Evolutionary conservation across 2,888 invertebrate genomes (phyloP), one percentile per base, ranked within the genome.

Genomic region (Nomada flava): DNA sequence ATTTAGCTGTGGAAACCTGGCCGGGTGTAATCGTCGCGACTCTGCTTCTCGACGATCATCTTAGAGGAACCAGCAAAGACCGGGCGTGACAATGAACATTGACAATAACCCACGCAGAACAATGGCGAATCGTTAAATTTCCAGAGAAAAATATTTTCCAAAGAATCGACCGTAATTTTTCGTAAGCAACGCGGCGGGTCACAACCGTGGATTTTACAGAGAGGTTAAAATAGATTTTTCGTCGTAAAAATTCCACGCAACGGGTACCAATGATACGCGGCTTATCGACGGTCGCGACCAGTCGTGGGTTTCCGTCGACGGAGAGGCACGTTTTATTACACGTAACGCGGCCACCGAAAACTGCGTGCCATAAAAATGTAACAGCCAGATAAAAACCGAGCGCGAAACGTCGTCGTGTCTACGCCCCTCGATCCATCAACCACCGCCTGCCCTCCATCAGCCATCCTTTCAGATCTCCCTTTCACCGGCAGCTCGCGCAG

Each of bases 391-490:
- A 76, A 69, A 85, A 78, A 78, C 53, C 42, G 55, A 63, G 59
- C 60, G 69, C 70, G 75, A 85, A 70, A 83, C 81, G 86, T 85
- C 86, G 85, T 81, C 72, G 71, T 52, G 44, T 10, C 13, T 70
- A n/a, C 71, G 62, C 62, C 13, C 70, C 73, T 62, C 77, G 79
- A 82, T 83, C 76, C 74, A 74, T 82, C 83, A 76, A 52, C 67
- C n/a, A 76, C 59, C 50, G 53, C 10, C 20, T 26, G 36, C 42
- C 52, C n/a, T 62, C 23, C 53, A 2, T 3, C 15, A 47, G 15
- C 15, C 15, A 47, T 10, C 9, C 13, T 2, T 13, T 29, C n/a
- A 26, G 53, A 11, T n/a, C 29, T 47, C n/a, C 26, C 26, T 57
- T 57, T 10, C 29, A 13, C 59, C 20, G 9, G 47, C 42, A 7